Evolutionary conservation across 2,888 invertebrate genomes (phyloP), one percentile per base, ranked within the genome.

Genomic region (Poecilobothrus nobilitatus): DNA sequence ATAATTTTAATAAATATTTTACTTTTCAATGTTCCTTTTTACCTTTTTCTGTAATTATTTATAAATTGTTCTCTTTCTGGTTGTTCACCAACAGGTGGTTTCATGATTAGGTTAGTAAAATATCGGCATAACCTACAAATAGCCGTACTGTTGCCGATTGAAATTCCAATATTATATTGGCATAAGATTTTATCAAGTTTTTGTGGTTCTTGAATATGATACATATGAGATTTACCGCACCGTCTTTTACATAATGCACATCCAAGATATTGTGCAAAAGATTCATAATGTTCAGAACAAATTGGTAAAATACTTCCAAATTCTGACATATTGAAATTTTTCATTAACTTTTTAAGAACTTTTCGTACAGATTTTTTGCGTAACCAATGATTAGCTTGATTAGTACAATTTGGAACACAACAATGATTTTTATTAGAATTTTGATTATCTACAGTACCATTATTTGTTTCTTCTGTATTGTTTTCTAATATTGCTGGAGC

Each of bases 61-160:
- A 74, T 83, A 84, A 73, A 75, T 80, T 77, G 76, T 84, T 77
- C 22, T 22, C 8, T 22, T 63, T 37, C 65, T 12, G 9, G 33
- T 37, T 65, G 65, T 66, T 77, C 78, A 76, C 76, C 76, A 71
- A 86, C 85, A 0, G 84, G 84, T 2, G 86, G 88, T 71, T 91
- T 89, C 74, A 89, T 84, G 70, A 91, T 83, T 67, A 92, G 79
- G 71, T 89, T 87, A 74, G 89, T 89, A 81, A 90, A 93, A 80
- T 91, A 89, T 69, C 91, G 88, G 76, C 93, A 94, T 33, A 90
- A 81, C 82, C 92, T 93, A 82, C 94, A 94, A 64, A 93, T 87
- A 67, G 91, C 90, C 0, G 90, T 88, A 70, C 89, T 88, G 74
- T 88, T 78, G 1, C 82, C 79, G 75, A 93, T 83, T 74, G 84